Evolutionary conservation across 1,140 invertebrate species (phyloP).

Genomic region (Brachionus rotundiformis): DNA sequence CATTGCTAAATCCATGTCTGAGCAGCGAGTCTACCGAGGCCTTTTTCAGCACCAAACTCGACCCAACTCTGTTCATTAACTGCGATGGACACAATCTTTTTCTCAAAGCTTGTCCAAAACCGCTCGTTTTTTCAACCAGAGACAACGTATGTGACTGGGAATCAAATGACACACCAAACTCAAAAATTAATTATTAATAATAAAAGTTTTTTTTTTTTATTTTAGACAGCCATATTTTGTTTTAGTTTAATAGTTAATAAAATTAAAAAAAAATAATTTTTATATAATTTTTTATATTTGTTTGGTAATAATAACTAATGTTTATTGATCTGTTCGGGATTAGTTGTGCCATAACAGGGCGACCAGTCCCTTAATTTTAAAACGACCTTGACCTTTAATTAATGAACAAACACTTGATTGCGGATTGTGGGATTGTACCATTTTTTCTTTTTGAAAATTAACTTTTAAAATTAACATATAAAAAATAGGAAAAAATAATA

Average conservation of each 20-base stretch:
- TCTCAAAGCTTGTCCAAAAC: slow-evolving; percentile 16
- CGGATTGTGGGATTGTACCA: background rate
- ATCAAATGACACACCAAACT: background rate
- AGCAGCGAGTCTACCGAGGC: background rate
- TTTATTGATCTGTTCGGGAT: too few species aligned
- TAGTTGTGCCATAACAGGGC: too few species aligned
- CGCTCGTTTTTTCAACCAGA: slow-evolving; percentile 21
- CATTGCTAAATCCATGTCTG: background rate
- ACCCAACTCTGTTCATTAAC: slow-evolving; percentile 41
- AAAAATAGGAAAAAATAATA: background rate
- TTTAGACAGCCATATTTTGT: background rate
- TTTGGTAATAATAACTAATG: too few species aligned
- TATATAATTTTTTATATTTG: too few species aligned
- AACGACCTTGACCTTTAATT: background rate
- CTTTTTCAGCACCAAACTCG: background rate
- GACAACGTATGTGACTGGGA: slow-evolving; percentile 25
- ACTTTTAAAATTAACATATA: background rate
- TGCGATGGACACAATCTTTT: background rate
- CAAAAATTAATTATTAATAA: background rate
- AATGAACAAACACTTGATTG: background rate
- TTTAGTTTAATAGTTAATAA: slow-evolving; percentile 11
- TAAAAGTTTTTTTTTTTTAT: background rate
- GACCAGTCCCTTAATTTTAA: background rate
- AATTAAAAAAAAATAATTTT: background rate
- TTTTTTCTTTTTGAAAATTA: background rate